These are phyloP conservation scores for Holotrichia oblita DNA, from an alignment of 1,140 invertebrate genomes.

Conservation along the genomic window DNA sequence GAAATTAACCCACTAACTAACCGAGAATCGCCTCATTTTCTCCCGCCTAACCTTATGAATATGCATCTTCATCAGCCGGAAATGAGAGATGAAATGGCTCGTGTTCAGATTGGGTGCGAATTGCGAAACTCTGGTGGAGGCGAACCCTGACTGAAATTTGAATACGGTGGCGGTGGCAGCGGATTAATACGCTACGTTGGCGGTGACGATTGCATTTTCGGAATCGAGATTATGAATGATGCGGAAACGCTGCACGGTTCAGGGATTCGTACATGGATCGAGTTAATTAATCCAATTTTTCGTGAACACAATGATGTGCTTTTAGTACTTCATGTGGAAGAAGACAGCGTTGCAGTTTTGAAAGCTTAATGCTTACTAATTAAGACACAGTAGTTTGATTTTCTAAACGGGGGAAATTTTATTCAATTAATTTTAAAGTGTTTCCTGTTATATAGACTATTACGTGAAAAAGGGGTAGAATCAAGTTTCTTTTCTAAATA, in stretches of 20 bases:
- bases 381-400: no score
- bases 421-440: no score
- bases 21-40: constrained; percentile 45
- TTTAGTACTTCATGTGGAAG: no score
- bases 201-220: not conserved
- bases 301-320: no score
- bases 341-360: no score
- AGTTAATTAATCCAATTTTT: constrained; percentile 13
- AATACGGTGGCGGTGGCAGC: no score
- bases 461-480: no score
- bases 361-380: no score
- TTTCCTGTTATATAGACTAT: no score
- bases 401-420: no score
- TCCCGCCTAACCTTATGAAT: constrained; percentile 46
- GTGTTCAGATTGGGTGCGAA: constrained; percentile 45
- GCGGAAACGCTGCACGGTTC: not conserved
- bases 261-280: not conserved
- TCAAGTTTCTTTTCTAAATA: no score
- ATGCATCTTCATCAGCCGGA: constrained; percentile 49
- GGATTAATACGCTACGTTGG: constrained; percentile 42
- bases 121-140: constrained; percentile 30
- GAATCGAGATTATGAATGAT: not conserved
- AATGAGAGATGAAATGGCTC: constrained; percentile 49
- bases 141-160: constrained; percentile 45
- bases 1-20: constrained; percentile 61